Conservation (phyloP, 2,888 invertebrate genomes). For the Drosophila paramelanica region DNA sequence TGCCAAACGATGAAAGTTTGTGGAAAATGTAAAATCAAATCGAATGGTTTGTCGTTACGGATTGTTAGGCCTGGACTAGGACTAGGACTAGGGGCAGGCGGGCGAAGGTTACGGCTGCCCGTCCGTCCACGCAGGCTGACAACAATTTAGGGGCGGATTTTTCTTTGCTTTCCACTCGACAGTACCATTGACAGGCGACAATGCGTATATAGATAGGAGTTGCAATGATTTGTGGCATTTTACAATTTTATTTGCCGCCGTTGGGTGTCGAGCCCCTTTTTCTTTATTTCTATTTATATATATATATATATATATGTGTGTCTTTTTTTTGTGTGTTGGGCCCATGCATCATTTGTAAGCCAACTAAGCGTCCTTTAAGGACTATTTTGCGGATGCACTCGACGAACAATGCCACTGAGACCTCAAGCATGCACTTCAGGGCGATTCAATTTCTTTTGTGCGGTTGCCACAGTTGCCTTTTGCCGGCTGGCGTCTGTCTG, state of each 20-base stretch:
- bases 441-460: conserved; percentile 58
- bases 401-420: conserved; percentile 63
- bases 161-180: conserved; percentile 24
- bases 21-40: conserved; percentile 69
- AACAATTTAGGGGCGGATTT: conserved; percentile 68
- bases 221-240: conserved; percentile 80
- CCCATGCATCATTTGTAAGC: conserved; percentile 78
- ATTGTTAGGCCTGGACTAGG: conserved; percentile 45
- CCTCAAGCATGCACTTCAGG: conserved; percentile 55
- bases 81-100: conserved; percentile 1
- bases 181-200: conserved; percentile 59
- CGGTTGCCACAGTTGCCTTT: conserved; percentile 41
- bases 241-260: conserved; percentile 72
- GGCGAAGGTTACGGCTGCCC: not conserved
- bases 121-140: conserved; percentile 12
- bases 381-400: conserved; percentile 79
- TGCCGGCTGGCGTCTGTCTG: conserved; percentile 45
- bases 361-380: conserved; percentile 80
- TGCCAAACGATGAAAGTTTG: conserved; percentile 68
- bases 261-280: conserved; percentile 44
- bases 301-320: not conserved
- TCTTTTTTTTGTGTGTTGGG: conserved; percentile 4
- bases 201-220: conserved; percentile 44
- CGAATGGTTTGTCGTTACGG: conserved; percentile 66
- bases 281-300: not conserved